A percentile compares a stretch with the other conserved stretches of the same genome.
Evolutionary conservation across 2,888 invertebrate genomes (phyloP).

Genomic region (Drosophila meridiana): DNA sequence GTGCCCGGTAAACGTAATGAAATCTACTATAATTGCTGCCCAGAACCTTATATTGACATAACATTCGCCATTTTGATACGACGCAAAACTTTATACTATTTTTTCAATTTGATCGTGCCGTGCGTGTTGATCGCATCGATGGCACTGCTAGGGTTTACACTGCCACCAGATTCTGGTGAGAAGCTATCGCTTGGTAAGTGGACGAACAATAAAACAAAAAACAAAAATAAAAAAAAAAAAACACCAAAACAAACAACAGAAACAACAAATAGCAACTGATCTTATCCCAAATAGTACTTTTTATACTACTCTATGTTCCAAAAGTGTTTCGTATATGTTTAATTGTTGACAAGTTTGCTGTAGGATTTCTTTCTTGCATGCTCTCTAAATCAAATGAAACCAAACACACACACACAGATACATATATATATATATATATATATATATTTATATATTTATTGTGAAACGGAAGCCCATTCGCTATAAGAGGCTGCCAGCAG

Average conservation of each 20-base stretch:
- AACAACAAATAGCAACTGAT: slow-evolving; percentile 4
- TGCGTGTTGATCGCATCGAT: slow-evolving; percentile 99
- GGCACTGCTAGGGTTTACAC: slow-evolving; percentile 98
- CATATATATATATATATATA: not conserved
- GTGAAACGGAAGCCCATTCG: slow-evolving; percentile 49
- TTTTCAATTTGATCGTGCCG: slow-evolving; percentile 99
- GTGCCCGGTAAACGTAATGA: slow-evolving; percentile 97
- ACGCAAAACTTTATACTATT: slow-evolving; percentile 98
- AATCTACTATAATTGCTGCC: slow-evolving; percentile 98
- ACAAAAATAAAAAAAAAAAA: not conserved
- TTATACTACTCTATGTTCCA: not conserved
- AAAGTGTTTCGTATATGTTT: slow-evolving; percentile 39
- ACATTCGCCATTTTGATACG: slow-evolving; percentile 98
- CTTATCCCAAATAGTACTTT: not conserved
- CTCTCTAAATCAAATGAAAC: slow-evolving; percentile 40
- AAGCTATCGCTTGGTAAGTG: slow-evolving; percentile 97
- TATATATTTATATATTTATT: slow-evolving; percentile 14
- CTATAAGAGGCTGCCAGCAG: slow-evolving; percentile 27
- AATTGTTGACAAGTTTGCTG: slow-evolving; percentile 44
- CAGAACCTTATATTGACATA: slow-evolving; percentile 98
- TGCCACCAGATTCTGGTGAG: slow-evolving; percentile 99
- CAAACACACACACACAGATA: slow-evolving; percentile 17
- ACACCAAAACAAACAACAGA: not conserved
- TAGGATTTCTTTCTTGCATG: slow-evolving; percentile 47
- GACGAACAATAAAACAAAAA: not conserved